Conservation (phyloP, 2,797 vertebrate species). For the Lacerta agilis region DNA sequence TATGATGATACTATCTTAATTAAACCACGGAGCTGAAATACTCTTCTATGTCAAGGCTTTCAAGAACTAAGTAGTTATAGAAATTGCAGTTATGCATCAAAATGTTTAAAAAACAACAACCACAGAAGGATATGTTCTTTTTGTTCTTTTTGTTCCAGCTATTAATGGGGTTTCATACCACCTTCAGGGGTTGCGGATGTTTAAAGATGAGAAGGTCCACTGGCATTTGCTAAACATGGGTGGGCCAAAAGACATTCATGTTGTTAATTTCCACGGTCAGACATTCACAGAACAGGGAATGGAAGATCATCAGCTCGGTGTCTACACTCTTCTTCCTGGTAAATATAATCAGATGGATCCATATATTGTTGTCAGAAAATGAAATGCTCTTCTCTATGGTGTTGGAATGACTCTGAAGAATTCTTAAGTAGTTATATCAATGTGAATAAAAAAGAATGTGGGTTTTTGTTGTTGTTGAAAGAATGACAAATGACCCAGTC, state of each 20-base stretch:
- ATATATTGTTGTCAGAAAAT: background rate
- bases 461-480: background rate
- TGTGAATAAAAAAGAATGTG: background rate
- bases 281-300: constrained; percentile 86
- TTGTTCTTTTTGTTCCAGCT: constrained; percentile 77
- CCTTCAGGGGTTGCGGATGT: constrained; percentile 92
- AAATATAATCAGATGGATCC: constrained; percentile 40
- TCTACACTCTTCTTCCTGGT: constrained; percentile 92
- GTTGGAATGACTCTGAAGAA: background rate
- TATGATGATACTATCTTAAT: background rate
- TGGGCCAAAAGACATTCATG: constrained; percentile 87
- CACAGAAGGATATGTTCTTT: background rate
- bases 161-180: constrained; percentile 92
- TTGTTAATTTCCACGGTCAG: constrained; percentile 94
- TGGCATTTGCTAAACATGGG: constrained; percentile 96
- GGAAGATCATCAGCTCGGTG: constrained; percentile 83
- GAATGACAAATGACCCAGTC: background rate
- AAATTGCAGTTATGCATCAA: background rate
- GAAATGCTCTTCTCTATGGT: background rate
- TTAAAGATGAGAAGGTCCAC: constrained; percentile 83
- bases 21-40: background rate
- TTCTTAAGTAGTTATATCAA: background rate
- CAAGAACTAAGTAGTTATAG: background rate
- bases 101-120: background rate
- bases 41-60: background rate